These are phyloP conservation scores for Drosophila mimica DNA, from an alignment of 2,888 invertebrate genomes.

Conservation along the genomic window DNA sequence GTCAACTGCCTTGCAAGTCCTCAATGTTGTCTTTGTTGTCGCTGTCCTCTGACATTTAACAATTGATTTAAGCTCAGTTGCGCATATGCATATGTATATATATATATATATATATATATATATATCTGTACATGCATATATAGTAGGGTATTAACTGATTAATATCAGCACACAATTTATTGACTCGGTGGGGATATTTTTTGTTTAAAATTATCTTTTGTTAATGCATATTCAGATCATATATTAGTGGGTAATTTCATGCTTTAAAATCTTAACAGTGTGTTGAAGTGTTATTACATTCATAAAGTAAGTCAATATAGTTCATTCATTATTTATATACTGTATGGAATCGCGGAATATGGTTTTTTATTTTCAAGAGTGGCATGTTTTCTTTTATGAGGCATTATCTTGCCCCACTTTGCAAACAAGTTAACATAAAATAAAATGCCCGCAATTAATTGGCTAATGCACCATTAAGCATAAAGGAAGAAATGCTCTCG, in stretches of 20 bases:
- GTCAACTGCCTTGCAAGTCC: slow-evolving; percentile 11
- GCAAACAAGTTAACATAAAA: neutral
- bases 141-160: slow-evolving; percentile 24
- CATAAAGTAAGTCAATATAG: neutral
- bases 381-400: neutral
- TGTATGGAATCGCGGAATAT: neutral
- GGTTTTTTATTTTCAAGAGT: neutral
- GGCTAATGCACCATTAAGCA: neutral
- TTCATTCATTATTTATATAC: neutral
- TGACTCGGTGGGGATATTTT: neutral
- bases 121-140: neutral
- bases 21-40: slow-evolving; percentile 14
- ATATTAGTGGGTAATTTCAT: neutral
- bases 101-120: neutral
- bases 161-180: slow-evolving; percentile 20
- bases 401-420: too few species aligned
- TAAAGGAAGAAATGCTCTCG: neutral
- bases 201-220: neutral
- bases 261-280: neutral
- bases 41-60: slow-evolving; percentile 42
- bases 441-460: neutral
- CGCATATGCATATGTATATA: neutral
- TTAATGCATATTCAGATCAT: neutral
- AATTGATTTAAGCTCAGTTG: slow-evolving; percentile 57
- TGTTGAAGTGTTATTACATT: neutral